Percentiles rank a stretch among this genome's conserved stretches.
Evolutionary conservation across 2,888 invertebrate species (phyloP).

Genomic region (Athripsodes cinereus): DNA sequence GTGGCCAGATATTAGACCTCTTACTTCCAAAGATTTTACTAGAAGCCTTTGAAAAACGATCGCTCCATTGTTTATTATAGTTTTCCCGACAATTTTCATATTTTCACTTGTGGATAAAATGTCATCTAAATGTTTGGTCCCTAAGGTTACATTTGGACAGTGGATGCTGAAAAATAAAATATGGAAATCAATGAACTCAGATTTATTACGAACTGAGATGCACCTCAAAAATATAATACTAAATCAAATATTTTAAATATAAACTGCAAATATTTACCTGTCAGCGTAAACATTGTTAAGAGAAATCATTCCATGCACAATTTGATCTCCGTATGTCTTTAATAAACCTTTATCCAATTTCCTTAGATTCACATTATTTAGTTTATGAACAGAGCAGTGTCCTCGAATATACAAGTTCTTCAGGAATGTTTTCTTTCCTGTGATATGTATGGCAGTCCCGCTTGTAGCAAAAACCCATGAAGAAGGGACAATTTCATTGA

Average conservation of each 20-base stretch:
- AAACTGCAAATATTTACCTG: no score
- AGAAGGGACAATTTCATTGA: constrained; percentile 41
- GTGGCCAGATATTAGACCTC: constrained; percentile 31
- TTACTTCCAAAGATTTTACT: constrained; percentile 6
- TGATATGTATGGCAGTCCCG: constrained; percentile 39
- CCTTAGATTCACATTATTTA: constrained; percentile 40
- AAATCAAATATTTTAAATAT: no score
- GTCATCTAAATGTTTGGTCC: constrained; percentile 1
- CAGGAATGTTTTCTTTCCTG: constrained; percentile 43
- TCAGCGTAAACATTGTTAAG: constrained; percentile 34
- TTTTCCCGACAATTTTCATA: constrained; percentile 15
- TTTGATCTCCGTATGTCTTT: constrained; percentile 40
- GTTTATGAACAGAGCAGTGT: constrained; percentile 35
- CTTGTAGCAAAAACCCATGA: constrained; percentile 39
- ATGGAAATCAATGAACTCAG: no score
- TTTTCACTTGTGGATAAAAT: constrained; percentile 12
- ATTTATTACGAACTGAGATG: no score
- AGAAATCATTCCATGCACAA: constrained; percentile 38
- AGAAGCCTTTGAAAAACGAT: constrained; percentile 12
- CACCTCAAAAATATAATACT: no score
- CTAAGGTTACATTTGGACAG: background rate
- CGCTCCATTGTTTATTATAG: constrained; percentile 12
- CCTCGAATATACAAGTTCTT: constrained; percentile 39
- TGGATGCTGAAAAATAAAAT: background rate
- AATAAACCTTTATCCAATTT: constrained; percentile 39